Evolutionary conservation across 2,113 vertebrate genomes (phyloP).

Genomic region (Sphyrna mokarran): DNA sequence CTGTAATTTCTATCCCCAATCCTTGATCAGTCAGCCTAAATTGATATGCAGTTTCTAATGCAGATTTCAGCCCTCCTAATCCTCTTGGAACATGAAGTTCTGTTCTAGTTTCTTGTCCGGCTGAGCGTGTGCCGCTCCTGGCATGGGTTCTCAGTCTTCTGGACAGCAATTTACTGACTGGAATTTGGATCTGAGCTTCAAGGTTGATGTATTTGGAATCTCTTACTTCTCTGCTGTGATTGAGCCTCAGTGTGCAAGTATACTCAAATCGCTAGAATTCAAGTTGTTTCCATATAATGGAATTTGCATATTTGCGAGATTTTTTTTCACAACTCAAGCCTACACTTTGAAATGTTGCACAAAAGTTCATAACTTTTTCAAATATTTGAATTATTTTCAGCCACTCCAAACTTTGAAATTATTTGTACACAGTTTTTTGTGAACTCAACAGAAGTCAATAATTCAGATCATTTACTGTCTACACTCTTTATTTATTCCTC

Average conservation of each 20-base stretch:
- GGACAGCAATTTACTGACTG: slow-evolving; percentile 26
- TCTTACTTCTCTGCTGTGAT: slow-evolving; percentile 32
- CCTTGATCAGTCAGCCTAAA: not conserved
- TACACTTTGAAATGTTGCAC: not conserved
- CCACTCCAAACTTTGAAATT: not conserved
- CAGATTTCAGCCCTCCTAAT: slow-evolving; percentile 25
- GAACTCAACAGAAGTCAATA: slow-evolving; percentile 14
- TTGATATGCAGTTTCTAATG: slow-evolving; percentile 25
- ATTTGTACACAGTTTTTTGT: not conserved
- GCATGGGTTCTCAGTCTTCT: slow-evolving; percentile 28
- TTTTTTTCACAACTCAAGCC: slow-evolving; percentile 16
- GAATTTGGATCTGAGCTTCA: slow-evolving; percentile 14
- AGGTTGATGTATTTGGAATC: slow-evolving; percentile 29
- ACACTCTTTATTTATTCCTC: slow-evolving; percentile 21
- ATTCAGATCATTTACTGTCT: slow-evolving; percentile 12
- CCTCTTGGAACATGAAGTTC: slow-evolving; percentile 34
- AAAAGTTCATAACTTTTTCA: not conserved
- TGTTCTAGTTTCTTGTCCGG: slow-evolving; percentile 4
- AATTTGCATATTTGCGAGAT: slow-evolving; percentile 4
- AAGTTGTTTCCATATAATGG: slow-evolving; percentile 25
- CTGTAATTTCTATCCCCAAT: not conserved
- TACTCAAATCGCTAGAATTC: not conserved
- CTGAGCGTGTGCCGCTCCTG: slow-evolving; percentile 24
- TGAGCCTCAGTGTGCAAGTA: slow-evolving; percentile 32
- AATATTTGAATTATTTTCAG: not conserved